These are phyloP conservation scores for Platysternon megacephalum DNA, from an alignment of 2,113 vertebrate species.

Conservation along the genomic window DNA sequence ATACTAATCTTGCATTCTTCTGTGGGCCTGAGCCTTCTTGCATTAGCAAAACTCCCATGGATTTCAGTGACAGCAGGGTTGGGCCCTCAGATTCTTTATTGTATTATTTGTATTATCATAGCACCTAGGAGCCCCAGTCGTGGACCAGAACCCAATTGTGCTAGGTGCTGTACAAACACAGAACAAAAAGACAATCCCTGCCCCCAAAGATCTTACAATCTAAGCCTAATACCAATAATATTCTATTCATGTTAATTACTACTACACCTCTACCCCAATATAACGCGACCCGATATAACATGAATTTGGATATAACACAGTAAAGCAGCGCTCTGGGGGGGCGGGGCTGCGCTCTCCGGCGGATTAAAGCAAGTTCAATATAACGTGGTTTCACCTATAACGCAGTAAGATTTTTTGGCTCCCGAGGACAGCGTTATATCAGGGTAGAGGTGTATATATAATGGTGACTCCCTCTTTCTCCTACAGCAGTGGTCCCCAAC, in stretches of 20 bases:
- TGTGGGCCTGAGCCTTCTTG: background rate
- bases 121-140: background rate
- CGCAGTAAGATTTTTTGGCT: no score
- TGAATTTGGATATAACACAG: no score
- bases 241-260: background rate
- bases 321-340: no score
- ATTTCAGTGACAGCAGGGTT: background rate
- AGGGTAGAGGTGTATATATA: no score
- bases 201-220: background rate
- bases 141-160: background rate
- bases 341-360: no score
- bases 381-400: no score
- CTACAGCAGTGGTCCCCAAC: no score
- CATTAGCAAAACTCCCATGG: background rate
- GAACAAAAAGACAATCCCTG: background rate
- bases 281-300: no score
- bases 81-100: background rate
- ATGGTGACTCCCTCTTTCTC: background rate
- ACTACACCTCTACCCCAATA: no score
- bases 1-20: background rate
- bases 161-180: background rate
- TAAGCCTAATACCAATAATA: background rate
- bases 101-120: background rate
- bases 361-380: no score
- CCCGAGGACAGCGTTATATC: no score